These are phyloP conservation scores for Laticauda laticaudata DNA, from an alignment of 2,113 vertebrate genomes.

Conservation along the genomic window DNA sequence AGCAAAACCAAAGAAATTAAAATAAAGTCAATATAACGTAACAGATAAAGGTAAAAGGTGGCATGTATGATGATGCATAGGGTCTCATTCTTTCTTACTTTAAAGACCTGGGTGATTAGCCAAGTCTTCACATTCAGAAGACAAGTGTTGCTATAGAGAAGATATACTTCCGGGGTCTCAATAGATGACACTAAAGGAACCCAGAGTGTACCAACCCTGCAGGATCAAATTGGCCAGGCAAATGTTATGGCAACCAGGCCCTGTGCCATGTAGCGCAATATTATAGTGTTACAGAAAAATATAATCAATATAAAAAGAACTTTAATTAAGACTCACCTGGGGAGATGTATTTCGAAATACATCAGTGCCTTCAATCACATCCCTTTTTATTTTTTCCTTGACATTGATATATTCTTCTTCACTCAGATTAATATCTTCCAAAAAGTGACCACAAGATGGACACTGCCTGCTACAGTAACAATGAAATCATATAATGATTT, in stretches of 20 bases:
- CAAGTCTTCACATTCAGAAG: background rate
- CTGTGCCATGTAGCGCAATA: background rate
- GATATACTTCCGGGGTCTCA: background rate
- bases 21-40: background rate
- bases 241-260: background rate
- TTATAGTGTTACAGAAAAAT: background rate
- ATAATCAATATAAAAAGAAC: background rate
- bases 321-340: constrained; percentile 66
- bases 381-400: constrained; percentile 78
- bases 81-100: background rate
- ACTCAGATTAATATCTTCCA: constrained; percentile 86
- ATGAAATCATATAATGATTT: constrained; percentile 21
- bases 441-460: constrained; percentile 71
- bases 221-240: background rate
- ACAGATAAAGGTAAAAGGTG: background rate
- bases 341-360: constrained; percentile 91
- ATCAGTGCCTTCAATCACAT: constrained; percentile 86
- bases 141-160: background rate
- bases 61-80: background rate
- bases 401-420: constrained; percentile 83
- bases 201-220: background rate
- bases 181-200: background rate
- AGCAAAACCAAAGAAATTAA: background rate
- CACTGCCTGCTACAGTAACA: constrained; percentile 78
- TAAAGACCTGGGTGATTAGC: background rate